Conservation (phyloP, 2,113 vertebrate species). For the Rhea americana region DNA sequence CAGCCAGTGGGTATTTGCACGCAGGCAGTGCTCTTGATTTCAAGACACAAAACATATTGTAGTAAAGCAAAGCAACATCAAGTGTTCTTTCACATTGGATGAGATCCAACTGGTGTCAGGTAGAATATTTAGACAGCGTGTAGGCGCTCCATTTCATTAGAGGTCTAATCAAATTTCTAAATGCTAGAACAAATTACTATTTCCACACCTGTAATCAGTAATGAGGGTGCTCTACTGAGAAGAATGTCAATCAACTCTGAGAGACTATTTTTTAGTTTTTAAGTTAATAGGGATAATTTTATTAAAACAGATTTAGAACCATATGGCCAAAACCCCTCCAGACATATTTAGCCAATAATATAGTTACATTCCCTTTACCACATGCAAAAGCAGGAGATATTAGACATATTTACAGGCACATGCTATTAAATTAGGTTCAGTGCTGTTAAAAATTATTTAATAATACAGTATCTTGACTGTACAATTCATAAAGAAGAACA, state of each 20-base stretch:
- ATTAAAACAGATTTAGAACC: constrained; percentile 63
- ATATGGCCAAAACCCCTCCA: constrained; percentile 60
- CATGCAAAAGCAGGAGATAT: constrained; percentile 41
- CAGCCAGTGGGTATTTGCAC: not conserved
- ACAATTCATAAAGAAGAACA: not conserved
- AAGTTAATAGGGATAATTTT: constrained; percentile 62
- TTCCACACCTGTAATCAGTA: constrained; percentile 68
- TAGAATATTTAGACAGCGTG: constrained; percentile 66
- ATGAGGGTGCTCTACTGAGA: constrained; percentile 22
- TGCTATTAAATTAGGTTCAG: constrained; percentile 36
- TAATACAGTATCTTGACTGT: not conserved
- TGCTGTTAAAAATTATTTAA: constrained; percentile 33
- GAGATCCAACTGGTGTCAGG: constrained; percentile 55
- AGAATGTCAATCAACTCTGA: constrained; percentile 53
- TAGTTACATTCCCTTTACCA: constrained; percentile 45
- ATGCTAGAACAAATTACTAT: constrained; percentile 62
- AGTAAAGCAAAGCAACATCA: constrained; percentile 12
- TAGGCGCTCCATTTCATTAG: constrained; percentile 55
- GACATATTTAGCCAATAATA: constrained; percentile 52
- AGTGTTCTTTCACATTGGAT: constrained; percentile 27
- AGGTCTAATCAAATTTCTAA: constrained; percentile 63
- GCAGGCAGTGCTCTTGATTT: not conserved
- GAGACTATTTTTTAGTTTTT: constrained; percentile 53
- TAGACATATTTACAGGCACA: constrained; percentile 53
- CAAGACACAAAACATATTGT: constrained; percentile 26